These are phyloP conservation scores for Sitobion miscanthi DNA, from an alignment of 1,140 invertebrate genomes.

Conservation along the genomic window DNA sequence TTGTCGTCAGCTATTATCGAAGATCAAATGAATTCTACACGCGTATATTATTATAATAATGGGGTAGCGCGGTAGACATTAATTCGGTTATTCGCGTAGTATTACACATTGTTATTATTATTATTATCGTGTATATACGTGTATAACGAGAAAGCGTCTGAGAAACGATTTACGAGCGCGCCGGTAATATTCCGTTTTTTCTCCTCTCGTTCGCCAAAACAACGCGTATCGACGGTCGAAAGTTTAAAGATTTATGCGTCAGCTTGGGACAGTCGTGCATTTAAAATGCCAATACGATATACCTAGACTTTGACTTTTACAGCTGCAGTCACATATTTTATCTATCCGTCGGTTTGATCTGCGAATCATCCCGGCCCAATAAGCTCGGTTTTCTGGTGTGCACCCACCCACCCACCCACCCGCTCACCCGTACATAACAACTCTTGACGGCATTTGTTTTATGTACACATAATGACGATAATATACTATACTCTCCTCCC, in stretches of 20 bases:
- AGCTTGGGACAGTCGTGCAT: not conserved
- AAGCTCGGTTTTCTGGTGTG: not conserved
- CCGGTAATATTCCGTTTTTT: not conserved
- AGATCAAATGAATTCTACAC: not conserved
- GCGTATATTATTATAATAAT: too few species aligned
- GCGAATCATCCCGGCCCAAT: not conserved
- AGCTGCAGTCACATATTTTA: not conserved
- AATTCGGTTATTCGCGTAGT: not conserved
- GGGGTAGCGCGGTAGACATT: not conserved
- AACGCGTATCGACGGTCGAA: not conserved
- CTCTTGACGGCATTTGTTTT: not conserved
- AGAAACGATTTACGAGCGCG: not conserved
- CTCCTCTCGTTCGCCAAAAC: not conserved
- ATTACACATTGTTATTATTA: too few species aligned
- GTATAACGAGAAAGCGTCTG: not conserved
- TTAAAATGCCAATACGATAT: constrained; percentile 17
- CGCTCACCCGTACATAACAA: not conserved
- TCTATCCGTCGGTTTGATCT: not conserved
- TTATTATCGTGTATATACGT: too few species aligned
- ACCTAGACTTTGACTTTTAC: constrained; percentile 24
- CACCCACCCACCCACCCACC: too few species aligned
- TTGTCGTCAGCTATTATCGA: too few species aligned
- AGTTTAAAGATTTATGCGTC: constrained; percentile 27
- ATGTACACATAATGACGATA: not conserved
- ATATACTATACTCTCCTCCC: not conserved